phyloP scores from a whole-genome alignment of 2,797 vertebrate species.

The Parauchenoglanis punctatus region DNA sequence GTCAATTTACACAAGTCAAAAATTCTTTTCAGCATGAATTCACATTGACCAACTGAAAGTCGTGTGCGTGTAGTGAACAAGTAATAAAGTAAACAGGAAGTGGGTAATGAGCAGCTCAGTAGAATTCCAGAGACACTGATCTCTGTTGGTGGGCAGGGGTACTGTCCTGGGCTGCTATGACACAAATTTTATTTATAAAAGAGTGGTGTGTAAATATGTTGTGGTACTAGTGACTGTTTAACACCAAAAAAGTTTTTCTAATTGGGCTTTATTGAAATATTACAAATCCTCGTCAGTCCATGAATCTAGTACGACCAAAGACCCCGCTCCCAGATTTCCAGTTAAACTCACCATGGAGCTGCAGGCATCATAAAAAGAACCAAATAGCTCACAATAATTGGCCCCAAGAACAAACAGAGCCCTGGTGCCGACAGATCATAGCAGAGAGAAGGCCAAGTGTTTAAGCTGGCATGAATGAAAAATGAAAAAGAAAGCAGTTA shows the following conservation, averaged over 20 bases:
- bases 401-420: background rate
- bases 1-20: background rate
- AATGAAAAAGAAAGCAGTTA: background rate
- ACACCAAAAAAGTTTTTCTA: background rate
- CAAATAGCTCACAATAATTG: background rate
- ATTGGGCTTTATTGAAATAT: background rate
- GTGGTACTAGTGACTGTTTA: background rate
- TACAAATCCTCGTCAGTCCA: background rate
- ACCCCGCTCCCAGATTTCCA: background rate
- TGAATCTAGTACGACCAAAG: background rate
- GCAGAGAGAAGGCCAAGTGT: background rate
- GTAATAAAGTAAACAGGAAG: background rate
- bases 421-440: background rate
- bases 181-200: too few relatives aligned
- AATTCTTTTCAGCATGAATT: background rate
- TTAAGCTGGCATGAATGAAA: background rate
- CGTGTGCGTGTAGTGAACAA: background rate
- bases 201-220: too few relatives aligned
- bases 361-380: background rate
- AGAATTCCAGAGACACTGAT: background rate
- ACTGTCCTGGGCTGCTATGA: background rate
- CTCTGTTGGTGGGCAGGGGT: background rate
- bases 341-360: background rate
- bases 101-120: background rate
- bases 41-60: background rate